These are phyloP conservation scores for Strix aluco DNA, from an alignment of 2,113 vertebrate genomes.

Conservation along the genomic window DNA sequence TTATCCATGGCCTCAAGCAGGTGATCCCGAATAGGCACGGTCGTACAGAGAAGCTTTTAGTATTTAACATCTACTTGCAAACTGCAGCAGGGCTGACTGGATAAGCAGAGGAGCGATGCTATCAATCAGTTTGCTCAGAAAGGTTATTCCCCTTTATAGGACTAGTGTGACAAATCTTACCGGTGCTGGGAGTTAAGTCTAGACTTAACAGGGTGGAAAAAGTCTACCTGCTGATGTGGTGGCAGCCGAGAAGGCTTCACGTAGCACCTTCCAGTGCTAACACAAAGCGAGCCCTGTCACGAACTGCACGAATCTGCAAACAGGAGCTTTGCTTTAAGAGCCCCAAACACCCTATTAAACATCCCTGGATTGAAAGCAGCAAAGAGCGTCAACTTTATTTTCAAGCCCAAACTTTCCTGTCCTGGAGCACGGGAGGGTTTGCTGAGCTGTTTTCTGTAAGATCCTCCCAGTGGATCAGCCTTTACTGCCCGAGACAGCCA, in stretches of 20 bases:
- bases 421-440: neutral
- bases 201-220: neutral
- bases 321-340: neutral
- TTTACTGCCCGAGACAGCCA: neutral
- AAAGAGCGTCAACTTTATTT: neutral
- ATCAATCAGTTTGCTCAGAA: neutral
- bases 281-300: neutral
- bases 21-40: neutral
- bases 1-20: constrained; percentile 17
- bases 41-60: neutral
- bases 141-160: neutral
- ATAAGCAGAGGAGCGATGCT: neutral
- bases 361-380: neutral
- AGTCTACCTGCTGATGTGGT: neutral
- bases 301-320: neutral
- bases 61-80: neutral
- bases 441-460: neutral
- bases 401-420: neutral
- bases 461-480: neutral
- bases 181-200: neutral
- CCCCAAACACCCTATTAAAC: neutral
- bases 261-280: neutral
- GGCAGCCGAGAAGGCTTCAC: neutral
- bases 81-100: neutral
- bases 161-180: neutral